Percentiles rank a stretch among this genome's conserved stretches.
Conservation (phyloP, 92 coral and sea anemone genomes). For the Isaurus tuberculatus region DNA sequence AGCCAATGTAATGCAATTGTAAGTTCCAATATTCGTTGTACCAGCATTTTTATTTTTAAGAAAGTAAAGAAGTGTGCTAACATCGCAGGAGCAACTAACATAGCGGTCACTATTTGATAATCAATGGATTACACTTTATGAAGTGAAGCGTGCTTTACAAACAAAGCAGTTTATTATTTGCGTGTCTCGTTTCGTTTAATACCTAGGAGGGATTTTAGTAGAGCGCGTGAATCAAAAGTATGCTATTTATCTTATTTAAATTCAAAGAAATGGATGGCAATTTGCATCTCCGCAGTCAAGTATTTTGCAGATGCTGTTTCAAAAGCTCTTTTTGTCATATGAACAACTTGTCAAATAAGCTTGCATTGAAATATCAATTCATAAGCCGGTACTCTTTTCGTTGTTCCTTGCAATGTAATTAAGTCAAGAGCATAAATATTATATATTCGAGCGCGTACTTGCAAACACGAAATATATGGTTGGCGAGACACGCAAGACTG, state of each 20-base stretch:
- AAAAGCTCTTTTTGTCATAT: constrained; percentile 3
- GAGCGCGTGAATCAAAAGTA: not conserved
- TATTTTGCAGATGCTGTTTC: not conserved
- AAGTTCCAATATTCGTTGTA: not conserved
- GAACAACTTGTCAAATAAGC: constrained; percentile 5
- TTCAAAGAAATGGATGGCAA: not conserved
- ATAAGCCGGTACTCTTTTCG: not conserved
- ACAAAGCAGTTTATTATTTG: constrained; percentile 16
- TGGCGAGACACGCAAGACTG: too few species aligned
- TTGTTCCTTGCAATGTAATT: not conserved
- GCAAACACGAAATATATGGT: too few species aligned
- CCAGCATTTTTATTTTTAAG: not conserved
- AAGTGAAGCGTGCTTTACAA: constrained; percentile 27
- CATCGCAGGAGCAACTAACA: not conserved
- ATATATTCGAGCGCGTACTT: too few species aligned
- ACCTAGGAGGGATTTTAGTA: not conserved
- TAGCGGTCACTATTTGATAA: not conserved
- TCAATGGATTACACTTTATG: not conserved
- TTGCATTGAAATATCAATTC: not conserved
- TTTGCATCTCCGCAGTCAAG: not conserved
- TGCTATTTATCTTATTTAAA: not conserved
- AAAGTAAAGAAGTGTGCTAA: not conserved
- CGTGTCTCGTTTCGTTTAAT: constrained; percentile 5
- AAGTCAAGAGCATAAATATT: not conserved
- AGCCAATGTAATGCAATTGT: not conserved